Base-by-base conservation (phyloP, 2,797 vertebrate genomes). In the Neoniphon sammara region DNA sequence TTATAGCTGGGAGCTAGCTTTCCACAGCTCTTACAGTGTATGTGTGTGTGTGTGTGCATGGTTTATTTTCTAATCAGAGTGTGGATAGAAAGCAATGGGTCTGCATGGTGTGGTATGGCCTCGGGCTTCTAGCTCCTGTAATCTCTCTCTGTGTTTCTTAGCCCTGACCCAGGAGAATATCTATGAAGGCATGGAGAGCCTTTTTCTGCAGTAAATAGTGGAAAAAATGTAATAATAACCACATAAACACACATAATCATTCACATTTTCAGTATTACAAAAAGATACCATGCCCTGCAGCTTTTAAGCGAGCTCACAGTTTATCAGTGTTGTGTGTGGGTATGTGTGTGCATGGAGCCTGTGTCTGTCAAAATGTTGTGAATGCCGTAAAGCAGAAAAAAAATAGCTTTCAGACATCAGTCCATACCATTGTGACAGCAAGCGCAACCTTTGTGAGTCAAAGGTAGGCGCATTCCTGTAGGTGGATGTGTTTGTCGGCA, bases 31-130 rank as follows among this genome's bases (percentile, higher is more conserved):
- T 78, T 56, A 63, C 66, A 68, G 73, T 69, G 62, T 72, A 47
- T 61, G 56, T 76, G 68, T 73, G 75, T 69, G 66, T 79, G 69
- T 55, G 80, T 44, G 46, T 52, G 36, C 77, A 80, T 84, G 87
- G 83, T 85, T 89, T 87, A 88, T 92, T 92, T 91, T 87, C 88
- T 90, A 90, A 92, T 91, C 88, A 91, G 89, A 82, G 68, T 80
- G 77, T 78, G 83, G 63, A 81, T 85, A 78, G 80, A 79, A 88
- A 86, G 89, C 82, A 81, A 78, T 63, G 73, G 68, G 78, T 78
- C 78, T 50, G 73, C 68, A 70, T 87, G 80, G 55, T 4, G 54
- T 78, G 81, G 73, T 88, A 58, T 88, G 83, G 85, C 91, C 88
- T 27, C 21, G 20, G 90, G 91, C 83, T 71, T 70, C 46, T 15